These are phyloP conservation scores for Hirtodrosophila alboralis DNA, from an alignment of 2,888 invertebrate species.

Conservation along the genomic window DNA sequence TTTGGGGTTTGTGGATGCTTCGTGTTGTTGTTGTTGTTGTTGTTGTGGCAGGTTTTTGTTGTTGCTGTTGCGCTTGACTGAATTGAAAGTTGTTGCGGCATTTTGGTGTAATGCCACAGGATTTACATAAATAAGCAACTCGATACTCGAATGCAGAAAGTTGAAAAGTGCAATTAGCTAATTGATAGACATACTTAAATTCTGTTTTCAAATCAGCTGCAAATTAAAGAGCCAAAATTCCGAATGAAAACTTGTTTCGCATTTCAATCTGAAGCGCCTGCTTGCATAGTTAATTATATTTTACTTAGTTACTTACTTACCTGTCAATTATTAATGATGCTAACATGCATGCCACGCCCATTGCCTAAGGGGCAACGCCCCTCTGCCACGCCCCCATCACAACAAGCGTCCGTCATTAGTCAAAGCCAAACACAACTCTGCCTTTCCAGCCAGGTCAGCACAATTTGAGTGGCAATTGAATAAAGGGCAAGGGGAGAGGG, in stretches of 20 bases:
- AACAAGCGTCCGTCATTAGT: constrained; percentile 51
- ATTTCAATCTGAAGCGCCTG: constrained; percentile 38
- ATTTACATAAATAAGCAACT: constrained; percentile 59
- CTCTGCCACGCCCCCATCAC: constrained; percentile 3
- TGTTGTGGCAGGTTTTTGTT: too few species aligned
- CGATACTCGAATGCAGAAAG: not conserved
- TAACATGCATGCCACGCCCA: constrained; percentile 38
- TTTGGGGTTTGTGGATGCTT: constrained; percentile 2
- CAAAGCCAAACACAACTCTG: constrained; percentile 51
- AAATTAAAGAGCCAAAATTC: not conserved
- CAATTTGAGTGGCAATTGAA: constrained; percentile 14
- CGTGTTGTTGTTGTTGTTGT: not conserved
- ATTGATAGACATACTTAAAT: constrained; percentile 56
- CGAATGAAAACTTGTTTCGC: not conserved
- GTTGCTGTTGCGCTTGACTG: constrained; percentile 1
- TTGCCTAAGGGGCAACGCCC: not conserved
- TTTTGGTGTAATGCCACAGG: constrained; percentile 26
- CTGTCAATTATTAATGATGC: constrained; percentile 67
- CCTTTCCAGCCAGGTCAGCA: constrained; percentile 36
- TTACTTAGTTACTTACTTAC: constrained; percentile 54
- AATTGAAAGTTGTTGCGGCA: constrained; percentile 14
- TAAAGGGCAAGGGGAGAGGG: too few species aligned
- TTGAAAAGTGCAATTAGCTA: constrained; percentile 59
- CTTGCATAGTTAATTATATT: constrained; percentile 61
- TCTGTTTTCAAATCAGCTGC: too few species aligned